Evolutionary conservation across 2,888 invertebrate species (phyloP), one percentile per base, ranked within the genome.

Genomic region (Oxycera nigricornis): DNA sequence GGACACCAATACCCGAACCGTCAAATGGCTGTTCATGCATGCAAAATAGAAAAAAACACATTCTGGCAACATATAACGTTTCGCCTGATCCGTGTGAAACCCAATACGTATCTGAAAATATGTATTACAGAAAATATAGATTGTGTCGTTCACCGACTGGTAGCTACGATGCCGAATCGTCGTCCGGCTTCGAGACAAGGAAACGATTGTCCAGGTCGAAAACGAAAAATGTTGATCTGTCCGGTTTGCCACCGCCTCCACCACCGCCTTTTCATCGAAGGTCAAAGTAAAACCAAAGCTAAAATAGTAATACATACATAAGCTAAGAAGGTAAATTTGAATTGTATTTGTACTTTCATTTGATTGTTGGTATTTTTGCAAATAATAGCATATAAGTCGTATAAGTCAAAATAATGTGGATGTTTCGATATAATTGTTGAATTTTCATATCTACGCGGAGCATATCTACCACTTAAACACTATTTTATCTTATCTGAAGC

Each of bases 31-130:
- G 70, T 52, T 30, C 70, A 9, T 70, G 70, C 22, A 70, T 70
- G 70, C 46, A 55, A 55, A 30, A 55, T 31, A 50, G 46, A 31
- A 70, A 70, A 55, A 30, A 31, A 11, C 70, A 55, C 17, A 70
- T 70, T 22, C 28, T 52, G 9, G 70, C 52, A 11, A 9, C 28
- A 14, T 68, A 17, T n/a, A 70, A 55, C 3, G 2, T 70, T 22
- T 17, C 55, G 2, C 6, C 1, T 6, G 22, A 55, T 35, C 17
- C 30, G 31, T 1, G 17, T 1, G 55, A 22, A 11, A 6, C 14
- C 2, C 14, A 17, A 7, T 31, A 22, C 2, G 14, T 14, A 9
- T 9, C 30, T 30, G 17, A 31, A 4, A 55, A 52, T 50, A 17
- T 31, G 2, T 55, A 70, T 14, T 70, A 14, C 24, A 20, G 70